Evolutionary conservation across 2,888 invertebrate species (phyloP), one percentile per base, ranked within the genome.

Genomic region (Perizoma affinitatum): DNA sequence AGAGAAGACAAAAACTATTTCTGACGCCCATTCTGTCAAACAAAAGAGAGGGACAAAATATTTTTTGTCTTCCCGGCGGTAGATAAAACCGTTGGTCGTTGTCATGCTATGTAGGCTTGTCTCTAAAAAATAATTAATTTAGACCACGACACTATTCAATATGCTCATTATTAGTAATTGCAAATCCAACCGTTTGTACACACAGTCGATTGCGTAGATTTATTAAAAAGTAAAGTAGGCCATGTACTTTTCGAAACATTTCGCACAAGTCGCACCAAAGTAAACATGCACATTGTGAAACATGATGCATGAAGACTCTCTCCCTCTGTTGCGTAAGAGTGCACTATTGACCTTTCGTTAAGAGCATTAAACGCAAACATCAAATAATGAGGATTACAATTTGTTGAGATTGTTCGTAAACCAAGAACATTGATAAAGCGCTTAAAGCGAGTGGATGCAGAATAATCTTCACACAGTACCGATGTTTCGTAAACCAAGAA

Each of bases 311-410:
- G 51, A 67, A 69, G 65, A 53, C 65, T 66, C 58, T 67, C 61
- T 66, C 58, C 66, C 61, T 52, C 54, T 47, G 51, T 74, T 75
- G 65, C 70, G 68, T 68, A 71, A 77, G 52, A 68, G 58, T 61
- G 62, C 50, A 69, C 53, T 61, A 50, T 57, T 34, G 49, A 47
- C 60, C 61, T 67, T 61, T 51, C 43, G 7, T 41, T 47, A 54
- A 55, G 60, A 60, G 22, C 40, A 54, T 11, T 36, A 57, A 45
- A 44, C 34, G 51, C 46, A 54, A n/a, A 51, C 47, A 60, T 41
- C 41, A 55, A 55, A 46, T 53, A 50, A 58, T 42, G 42, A 48
- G 38, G 22, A 44, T 58, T 34, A 38, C 35, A 41, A 52, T 61
- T 50, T 43, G 11, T 35, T 42, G 6, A 45, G 33, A 35, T 9